These are phyloP conservation scores for Actinemys pallida DNA, from an alignment of 2,113 vertebrate genomes.

Conservation along the genomic window DNA sequence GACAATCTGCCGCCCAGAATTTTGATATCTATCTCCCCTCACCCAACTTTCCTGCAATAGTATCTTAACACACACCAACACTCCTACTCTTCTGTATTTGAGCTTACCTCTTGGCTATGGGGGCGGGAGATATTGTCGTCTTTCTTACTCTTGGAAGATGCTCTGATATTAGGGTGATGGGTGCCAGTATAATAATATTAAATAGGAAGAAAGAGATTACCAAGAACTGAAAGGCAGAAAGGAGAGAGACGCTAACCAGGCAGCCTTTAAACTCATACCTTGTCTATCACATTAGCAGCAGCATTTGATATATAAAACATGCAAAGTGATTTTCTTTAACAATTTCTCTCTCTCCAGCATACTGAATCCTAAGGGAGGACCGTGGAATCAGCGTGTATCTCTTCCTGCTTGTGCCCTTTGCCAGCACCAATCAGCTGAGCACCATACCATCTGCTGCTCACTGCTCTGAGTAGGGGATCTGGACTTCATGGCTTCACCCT, in stretches of 20 bases:
- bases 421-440: background rate
- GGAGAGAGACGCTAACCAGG: background rate
- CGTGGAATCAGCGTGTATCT: background rate
- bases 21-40: background rate
- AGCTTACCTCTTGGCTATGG: background rate
- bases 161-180: background rate
- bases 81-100: background rate
- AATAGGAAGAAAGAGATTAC: background rate
- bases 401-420: background rate
- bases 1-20: fast-evolving
- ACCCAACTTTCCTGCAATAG: background rate
- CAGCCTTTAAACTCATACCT: background rate
- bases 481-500: background rate
- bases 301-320: background rate
- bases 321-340: background rate
- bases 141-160: background rate
- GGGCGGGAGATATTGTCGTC: background rate
- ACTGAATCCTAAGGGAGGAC: background rate
- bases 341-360: background rate
- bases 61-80: background rate
- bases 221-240: background rate
- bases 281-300: background rate
- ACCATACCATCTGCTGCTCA: background rate
- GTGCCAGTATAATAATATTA: background rate
- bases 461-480: background rate